Conservation (phyloP, 2,113 vertebrate species). For the Embiotoca jacksoni region DNA sequence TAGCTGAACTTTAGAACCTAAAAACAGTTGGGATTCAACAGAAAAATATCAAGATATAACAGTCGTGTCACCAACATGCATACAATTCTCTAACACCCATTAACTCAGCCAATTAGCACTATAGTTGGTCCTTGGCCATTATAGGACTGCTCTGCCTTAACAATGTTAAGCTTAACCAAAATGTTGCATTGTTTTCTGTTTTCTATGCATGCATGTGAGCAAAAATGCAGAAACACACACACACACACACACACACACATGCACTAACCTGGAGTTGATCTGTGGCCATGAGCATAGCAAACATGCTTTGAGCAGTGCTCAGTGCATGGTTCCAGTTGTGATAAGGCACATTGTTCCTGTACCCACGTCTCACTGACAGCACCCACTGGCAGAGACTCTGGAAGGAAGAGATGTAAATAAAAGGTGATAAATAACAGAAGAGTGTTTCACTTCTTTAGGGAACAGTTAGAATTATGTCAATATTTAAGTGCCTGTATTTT, state of each 20-base stretch:
- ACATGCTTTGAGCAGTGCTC: constrained; percentile 94
- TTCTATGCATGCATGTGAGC: too few relatives aligned
- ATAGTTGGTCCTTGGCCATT: too few relatives aligned
- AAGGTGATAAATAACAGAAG: neutral
- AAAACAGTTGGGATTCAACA: neutral
- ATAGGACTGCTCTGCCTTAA: too few relatives aligned
- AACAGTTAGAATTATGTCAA: neutral
- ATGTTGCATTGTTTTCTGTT: too few relatives aligned
- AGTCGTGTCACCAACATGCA: neutral
- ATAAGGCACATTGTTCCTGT: constrained; percentile 91
- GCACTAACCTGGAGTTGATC: constrained; percentile 89
- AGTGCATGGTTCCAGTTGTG: constrained; percentile 96
- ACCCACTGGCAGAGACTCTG: constrained; percentile 94
- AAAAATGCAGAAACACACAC: too few relatives aligned
- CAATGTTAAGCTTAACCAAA: too few relatives aligned
- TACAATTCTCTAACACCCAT: neutral
- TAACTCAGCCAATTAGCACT: too few relatives aligned
- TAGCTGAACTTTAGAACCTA: neutral
- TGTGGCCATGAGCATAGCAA: constrained; percentile 89
- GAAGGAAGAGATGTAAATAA: neutral
- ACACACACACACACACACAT: neutral
- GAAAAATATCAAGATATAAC: neutral
- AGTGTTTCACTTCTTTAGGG: neutral
- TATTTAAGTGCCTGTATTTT: neutral
- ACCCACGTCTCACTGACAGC: constrained; percentile 93